A percentile compares a stretch with the other conserved stretches of the same genome.
Conservation (phyloP, 2,888 invertebrate species). For the Eristalis pertinax region DNA sequence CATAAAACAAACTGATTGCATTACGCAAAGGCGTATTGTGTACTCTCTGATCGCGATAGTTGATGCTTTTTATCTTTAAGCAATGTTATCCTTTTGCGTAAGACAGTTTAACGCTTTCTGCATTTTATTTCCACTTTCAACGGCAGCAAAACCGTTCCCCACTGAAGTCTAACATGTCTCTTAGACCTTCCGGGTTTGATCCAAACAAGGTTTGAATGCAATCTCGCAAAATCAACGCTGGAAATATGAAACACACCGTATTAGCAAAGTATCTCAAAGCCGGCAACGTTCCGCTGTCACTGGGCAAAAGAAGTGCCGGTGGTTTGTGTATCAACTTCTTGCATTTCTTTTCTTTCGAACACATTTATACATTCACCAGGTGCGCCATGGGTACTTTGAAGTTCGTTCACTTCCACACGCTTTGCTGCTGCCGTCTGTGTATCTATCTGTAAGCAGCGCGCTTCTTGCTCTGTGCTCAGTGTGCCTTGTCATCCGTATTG, state of each 20-base stretch:
- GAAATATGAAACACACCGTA: constrained; percentile 23
- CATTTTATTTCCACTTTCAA: constrained; percentile 11
- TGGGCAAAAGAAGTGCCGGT: constrained; percentile 26
- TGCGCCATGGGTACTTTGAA: constrained; percentile 67
- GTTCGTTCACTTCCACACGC: constrained; percentile 67
- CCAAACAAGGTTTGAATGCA: constrained; percentile 48
- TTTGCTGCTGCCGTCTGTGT: constrained; percentile 39
- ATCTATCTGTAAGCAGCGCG: constrained; percentile 49
- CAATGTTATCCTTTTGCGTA: neutral
- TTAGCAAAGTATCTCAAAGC: constrained; percentile 24
- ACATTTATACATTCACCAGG: constrained; percentile 48
- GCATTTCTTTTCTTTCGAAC: constrained; percentile 46
- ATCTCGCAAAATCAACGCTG: constrained; percentile 47
- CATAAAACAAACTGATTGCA: neutral
- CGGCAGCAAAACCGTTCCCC: neutral
- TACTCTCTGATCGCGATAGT: neutral
- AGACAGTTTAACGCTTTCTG: constrained; percentile 11
- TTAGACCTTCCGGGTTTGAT: constrained; percentile 53
- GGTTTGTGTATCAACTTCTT: constrained; percentile 48
- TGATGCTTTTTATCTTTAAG: neutral
- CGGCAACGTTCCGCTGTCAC: constrained; percentile 29
- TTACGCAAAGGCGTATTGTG: neutral
- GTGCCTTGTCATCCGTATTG: constrained; percentile 63
- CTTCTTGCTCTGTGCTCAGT: constrained; percentile 41
- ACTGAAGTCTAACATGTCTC: neutral